Evolutionary conservation across 2,888 invertebrate genomes (phyloP), one percentile per base, ranked within the genome.

Genomic region (Sinodicranocentrus sp.): DNA sequence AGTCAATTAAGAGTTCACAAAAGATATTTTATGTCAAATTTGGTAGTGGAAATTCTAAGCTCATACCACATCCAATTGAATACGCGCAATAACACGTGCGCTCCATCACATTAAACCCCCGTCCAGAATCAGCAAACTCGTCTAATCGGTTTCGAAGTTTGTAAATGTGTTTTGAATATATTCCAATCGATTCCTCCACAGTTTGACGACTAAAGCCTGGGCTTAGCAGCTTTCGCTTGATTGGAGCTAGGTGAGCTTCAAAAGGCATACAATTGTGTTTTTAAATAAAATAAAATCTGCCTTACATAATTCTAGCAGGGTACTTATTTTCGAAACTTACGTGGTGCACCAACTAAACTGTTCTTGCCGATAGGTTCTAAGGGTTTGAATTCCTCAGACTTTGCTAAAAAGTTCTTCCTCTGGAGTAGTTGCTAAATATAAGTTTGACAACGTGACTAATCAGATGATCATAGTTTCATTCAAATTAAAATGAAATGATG

Each of bases 301-400:
- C n/a, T n/a, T n/a, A n/a, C n/a, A n/a, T n/a, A n/a, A n/a, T n/a
- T n/a, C n/a, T n/a, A n/a, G n/a, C n/a, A n/a, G n/a, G n/a, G n/a
- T n/a, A n/a, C n/a, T n/a, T n/a, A n/a, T n/a, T n/a, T n/a, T n/a
- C 6, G 39, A 39, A 39, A 13, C 39, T 70, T 59, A 72, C 71
- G 71, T 26, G 61, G 1, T 44, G 75, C 52, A 6, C 75, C 44
- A 28, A 21, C 28, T 25, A 75, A 63, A 17, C 75, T 63, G 5
- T 28, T 25, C n/a, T 61, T 33, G 13, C 23, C 63, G 15, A 75
- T 44, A 1, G 75, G 63, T 2, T 0, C 0, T 1, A 75, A 44
- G 8, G 75, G 63, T 52, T 43, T 15, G 52, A 75, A 75, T 25
- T 75, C 75, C 43, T 75, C 63, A 6, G 75, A 75, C 21, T 75